phyloP scores from a whole-genome alignment of 2,113 vertebrate genomes.

The Sylvia atricapilla region DNA sequence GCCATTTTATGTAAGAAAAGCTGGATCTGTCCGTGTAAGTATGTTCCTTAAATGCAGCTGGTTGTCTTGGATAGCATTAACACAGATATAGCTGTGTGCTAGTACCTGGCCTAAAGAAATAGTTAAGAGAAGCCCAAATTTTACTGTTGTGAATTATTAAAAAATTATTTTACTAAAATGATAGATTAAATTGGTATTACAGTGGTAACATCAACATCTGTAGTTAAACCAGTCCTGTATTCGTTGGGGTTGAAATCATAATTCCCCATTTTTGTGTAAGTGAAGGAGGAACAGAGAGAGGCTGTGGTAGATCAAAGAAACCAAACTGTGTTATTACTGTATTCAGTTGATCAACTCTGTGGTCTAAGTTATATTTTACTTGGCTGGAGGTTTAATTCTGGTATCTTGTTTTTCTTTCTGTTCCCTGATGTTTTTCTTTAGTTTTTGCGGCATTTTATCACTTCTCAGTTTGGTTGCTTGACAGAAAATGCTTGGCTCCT shows the following conservation, averaged over 20 bases:
- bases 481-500: neutral
- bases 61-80: neutral
- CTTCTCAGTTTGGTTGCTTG: neutral
- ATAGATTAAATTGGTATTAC: neutral
- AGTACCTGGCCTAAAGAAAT: neutral
- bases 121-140: neutral
- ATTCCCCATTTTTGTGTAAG: neutral
- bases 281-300: neutral
- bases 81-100: neutral
- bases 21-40: neutral
- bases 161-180: neutral
- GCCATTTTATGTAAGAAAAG: neutral
- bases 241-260: neutral
- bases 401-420: neutral
- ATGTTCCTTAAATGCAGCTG: neutral
- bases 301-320: neutral
- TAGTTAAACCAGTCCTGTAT: neutral
- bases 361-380: neutral
- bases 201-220: neutral
- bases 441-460: neutral
- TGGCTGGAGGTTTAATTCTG: neutral
- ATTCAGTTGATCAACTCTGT: neutral
- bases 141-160: neutral
- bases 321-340: neutral
- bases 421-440: neutral